phyloP scores from a whole-genome alignment of 2,113 vertebrate species.

The Rattus rattus region DNA sequence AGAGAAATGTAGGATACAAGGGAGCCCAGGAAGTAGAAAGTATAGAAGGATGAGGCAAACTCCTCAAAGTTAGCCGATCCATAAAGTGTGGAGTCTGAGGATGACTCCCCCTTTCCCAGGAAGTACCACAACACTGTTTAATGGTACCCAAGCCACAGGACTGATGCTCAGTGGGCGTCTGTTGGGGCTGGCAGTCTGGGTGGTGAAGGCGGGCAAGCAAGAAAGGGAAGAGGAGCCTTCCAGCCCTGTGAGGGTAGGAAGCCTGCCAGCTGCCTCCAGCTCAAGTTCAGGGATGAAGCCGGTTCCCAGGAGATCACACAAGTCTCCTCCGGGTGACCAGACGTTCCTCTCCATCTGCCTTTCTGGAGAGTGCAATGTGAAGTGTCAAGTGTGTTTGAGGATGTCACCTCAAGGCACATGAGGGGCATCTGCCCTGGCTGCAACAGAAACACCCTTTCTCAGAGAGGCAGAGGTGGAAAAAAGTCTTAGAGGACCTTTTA shows the following conservation, averaged over 20 bases:
- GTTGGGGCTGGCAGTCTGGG: not conserved
- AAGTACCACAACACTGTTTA: not conserved
- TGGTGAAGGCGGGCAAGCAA: not conserved
- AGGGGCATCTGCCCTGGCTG: not conserved
- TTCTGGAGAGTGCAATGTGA: not conserved
- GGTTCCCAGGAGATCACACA: not conserved
- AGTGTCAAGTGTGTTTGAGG: not conserved
- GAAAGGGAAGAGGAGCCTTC: not conserved
- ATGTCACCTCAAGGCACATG: not conserved
- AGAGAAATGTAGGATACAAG: not conserved
- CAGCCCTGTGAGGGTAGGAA: not conserved
- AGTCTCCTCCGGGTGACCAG: not conserved
- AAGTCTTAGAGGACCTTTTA: conserved; percentile 69
- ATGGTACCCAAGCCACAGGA: not conserved
- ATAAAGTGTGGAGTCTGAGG: not conserved
- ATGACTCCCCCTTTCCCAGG: not conserved
- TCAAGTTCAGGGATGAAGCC: not conserved
- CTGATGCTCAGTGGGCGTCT: conserved; percentile 9
- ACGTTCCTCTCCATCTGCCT: not conserved
- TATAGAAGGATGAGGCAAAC: conserved; percentile 11
- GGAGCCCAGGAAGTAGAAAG: not conserved
- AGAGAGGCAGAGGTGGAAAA: not conserved
- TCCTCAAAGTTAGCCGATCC: conserved; percentile 30
- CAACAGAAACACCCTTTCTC: not conserved
- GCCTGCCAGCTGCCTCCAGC: not conserved